Conservation (phyloP, 2,113 vertebrate species). For the Anhinga rufa region DNA sequence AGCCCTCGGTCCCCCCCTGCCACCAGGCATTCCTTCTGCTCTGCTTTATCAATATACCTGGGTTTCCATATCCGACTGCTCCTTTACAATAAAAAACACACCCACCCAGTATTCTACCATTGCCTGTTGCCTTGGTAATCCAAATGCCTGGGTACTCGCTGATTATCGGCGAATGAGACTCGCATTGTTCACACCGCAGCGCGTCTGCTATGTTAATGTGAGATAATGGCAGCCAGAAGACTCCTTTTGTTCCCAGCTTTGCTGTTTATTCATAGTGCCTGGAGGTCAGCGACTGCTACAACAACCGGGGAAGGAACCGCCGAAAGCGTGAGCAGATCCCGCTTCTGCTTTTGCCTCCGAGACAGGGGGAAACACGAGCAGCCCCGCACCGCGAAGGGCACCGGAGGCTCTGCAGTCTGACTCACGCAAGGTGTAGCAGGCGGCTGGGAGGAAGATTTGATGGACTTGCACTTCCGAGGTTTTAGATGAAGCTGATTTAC, state of each 20-base stretch:
- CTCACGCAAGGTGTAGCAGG: constrained; percentile 58
- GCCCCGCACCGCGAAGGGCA: constrained; percentile 40
- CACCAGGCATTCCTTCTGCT: constrained; percentile 43
- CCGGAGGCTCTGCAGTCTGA: constrained; percentile 45
- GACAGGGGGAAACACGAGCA: constrained; percentile 13
- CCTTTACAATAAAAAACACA: constrained; percentile 66
- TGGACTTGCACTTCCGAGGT: constrained; percentile 37
- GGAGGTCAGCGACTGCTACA: constrained; percentile 70
- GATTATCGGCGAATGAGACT: constrained; percentile 67
- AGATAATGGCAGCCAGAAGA: constrained; percentile 71
- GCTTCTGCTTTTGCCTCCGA: constrained; percentile 35
- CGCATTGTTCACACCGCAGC: constrained; percentile 67
- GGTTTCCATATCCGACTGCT: constrained; percentile 55
- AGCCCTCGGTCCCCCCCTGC: constrained; percentile 43
- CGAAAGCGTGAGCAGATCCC: constrained; percentile 61
- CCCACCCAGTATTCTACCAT: constrained; percentile 67
- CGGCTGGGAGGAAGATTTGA: constrained; percentile 22
- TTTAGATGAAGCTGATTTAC: constrained; percentile 46
- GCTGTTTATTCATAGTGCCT: constrained; percentile 71
- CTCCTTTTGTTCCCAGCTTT: constrained; percentile 71
- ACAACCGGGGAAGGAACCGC: constrained; percentile 59
- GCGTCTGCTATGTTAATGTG: constrained; percentile 69
- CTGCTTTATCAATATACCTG: constrained; percentile 50
- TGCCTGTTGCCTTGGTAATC: constrained; percentile 72
- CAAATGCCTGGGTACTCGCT: constrained; percentile 61